A percentile compares a stretch with the other conserved stretches of the same genome.
These are phyloP conservation scores for Agrochola lota DNA, from an alignment of 2,888 invertebrate species.

Conservation along the genomic window DNA sequence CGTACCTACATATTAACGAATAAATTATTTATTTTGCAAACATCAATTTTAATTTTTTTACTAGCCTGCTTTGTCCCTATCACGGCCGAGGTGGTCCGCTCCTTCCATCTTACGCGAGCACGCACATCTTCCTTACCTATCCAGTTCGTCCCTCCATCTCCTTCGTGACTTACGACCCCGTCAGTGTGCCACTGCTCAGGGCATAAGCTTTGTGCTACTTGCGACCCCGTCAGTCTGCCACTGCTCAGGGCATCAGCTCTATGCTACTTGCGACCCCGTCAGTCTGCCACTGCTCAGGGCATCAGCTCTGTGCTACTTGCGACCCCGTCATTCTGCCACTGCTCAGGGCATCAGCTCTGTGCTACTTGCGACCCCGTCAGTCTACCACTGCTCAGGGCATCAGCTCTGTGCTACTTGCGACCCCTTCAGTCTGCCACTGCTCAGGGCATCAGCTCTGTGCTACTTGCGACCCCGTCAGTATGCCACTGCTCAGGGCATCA, in stretches of 20 bases:
- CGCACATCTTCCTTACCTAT: too few species aligned
- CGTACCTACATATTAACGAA: too few species aligned
- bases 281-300: neutral
- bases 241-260: neutral
- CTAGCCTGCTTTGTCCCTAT: too few species aligned
- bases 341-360: neutral
- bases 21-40: too few species aligned
- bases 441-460: neutral
- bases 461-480: neutral
- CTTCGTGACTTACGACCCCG: too few species aligned
- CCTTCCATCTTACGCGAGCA: too few species aligned
- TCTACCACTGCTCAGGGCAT: neutral
- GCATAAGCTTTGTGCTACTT: neutral
- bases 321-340: neutral
- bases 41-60: too few species aligned
- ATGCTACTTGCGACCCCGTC: neutral
- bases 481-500: neutral
- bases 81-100: too few species aligned
- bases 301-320: neutral
- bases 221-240: neutral
- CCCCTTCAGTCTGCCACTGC: neutral
- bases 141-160: too few species aligned
- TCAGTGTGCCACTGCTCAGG: neutral
- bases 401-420: neutral
- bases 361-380: neutral